Conservation (phyloP, 2,113 vertebrate genomes). For the Cromileptes altivelis region DNA sequence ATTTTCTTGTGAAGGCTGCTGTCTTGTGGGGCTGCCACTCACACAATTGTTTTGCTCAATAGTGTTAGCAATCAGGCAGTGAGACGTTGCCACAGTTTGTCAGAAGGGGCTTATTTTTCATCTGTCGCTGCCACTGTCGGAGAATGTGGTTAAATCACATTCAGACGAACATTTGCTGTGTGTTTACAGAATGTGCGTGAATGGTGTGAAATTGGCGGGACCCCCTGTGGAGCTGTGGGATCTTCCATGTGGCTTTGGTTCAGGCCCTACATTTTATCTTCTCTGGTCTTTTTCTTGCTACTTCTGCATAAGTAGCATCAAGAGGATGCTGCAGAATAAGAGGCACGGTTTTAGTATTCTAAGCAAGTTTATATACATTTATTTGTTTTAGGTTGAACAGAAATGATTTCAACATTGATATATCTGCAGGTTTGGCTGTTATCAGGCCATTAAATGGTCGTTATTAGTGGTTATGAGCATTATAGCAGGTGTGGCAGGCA, state of each 20-base stretch:
- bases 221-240: neutral
- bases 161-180: conserved; percentile 19
- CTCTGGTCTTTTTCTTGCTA: neutral
- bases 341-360: too few relatives aligned
- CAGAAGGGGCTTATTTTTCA: conserved; percentile 43
- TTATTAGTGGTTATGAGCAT: too few relatives aligned
- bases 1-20: conserved; percentile 56
- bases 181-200: conserved; percentile 21
- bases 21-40: conserved; percentile 69
- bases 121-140: conserved; percentile 21
- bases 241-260: neutral
- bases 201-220: neutral
- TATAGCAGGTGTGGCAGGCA: too few relatives aligned
- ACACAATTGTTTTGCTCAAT: conserved; percentile 57
- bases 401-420: too few relatives aligned
- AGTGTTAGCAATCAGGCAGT: conserved; percentile 65
- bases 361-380: too few relatives aligned
- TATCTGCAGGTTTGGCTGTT: too few relatives aligned
- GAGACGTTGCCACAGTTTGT: conserved; percentile 48
- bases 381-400: too few relatives aligned
- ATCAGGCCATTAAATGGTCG: too few relatives aligned
- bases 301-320: neutral
- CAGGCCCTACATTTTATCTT: neutral
- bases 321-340: too few relatives aligned
- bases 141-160: conserved; percentile 25